Evolutionary conservation across 1,140 invertebrate genomes (phyloP).

Genomic region (Cydia pomonella): DNA sequence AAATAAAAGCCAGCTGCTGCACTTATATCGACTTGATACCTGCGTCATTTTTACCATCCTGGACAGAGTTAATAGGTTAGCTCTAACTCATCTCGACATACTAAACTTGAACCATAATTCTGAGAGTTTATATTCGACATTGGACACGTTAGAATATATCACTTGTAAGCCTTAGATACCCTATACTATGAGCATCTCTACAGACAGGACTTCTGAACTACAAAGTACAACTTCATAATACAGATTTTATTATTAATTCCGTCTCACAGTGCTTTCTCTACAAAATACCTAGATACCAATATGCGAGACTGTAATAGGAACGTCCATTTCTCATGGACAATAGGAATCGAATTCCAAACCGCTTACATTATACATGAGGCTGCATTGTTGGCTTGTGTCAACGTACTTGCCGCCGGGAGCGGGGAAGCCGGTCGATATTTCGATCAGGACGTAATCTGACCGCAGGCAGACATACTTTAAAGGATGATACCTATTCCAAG

Average conservation of each 20-base stretch:
- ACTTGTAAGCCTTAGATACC: no score
- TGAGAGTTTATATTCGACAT: no score
- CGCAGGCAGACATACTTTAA: background rate
- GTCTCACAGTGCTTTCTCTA: background rate
- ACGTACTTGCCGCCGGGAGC: background rate
- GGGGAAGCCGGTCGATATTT: background rate
- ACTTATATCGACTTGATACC: no score
- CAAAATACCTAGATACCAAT: conserved; percentile 1
- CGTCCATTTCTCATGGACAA: background rate
- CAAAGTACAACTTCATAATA: no score
- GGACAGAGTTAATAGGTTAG: no score
- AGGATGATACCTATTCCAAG: background rate
- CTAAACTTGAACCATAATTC: no score
- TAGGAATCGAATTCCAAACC: background rate
- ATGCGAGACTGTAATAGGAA: background rate
- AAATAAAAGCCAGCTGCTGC: no score
- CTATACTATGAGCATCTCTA: background rate
- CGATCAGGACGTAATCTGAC: conserved; percentile 4
- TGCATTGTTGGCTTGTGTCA: background rate
- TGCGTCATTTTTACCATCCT: no score
- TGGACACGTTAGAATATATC: no score
- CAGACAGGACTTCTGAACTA: background rate
- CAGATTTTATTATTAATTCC: no score
- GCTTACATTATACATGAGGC: conserved; percentile 15
- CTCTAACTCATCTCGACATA: no score